Base-by-base conservation (phyloP, 1,140 invertebrate species). In the Caenorhabditis inopinata region DNA sequence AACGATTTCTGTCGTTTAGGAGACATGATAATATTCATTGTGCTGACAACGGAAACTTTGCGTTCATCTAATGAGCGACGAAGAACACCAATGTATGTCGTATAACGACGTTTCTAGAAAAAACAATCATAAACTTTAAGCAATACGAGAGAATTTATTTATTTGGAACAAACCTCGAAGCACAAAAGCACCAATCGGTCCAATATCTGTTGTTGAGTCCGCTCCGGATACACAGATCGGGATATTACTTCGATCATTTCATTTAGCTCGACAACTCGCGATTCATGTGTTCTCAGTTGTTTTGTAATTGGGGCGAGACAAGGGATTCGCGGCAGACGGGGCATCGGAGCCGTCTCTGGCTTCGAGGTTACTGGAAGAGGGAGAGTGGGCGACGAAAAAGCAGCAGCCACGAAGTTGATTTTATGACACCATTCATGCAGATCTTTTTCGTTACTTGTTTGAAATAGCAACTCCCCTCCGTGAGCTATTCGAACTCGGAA, bases 361-460 rank as follows among this genome's bases (percentile, higher is more conserved):
- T 68, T 68, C 32, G 58, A 35, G 9, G 58, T 47, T 4, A 75
- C 29, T n/a, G 87, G 82, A 2, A 83, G 93, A 25, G 96, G 94
- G 68, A 98, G 91, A 14, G 95, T 94, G 81, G 95, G 94, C 76
- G 95, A 93, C 35, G 96, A 98, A 86, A 97, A 94, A 87, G 93
- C 94, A 51, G 95, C 96, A 85, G 95, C 95, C 35, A 97, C 95
- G 89, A 94, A 95, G 90, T 99, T 99, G 76, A 99, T 95, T n/a
- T 94, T 95, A 89, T 97, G 95, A 75, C 88, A 85, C 80, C 79
- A 85, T 16, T 94, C 94, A 86, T 96, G 93, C 45, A 98, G 90
- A 89, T 98, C 96, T 89, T 95, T 95, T 45, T 94, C 94, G 91
- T 96, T 94, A 90, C 94, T 95, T 29, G 96, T 97, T 91, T 98